Conservation (phyloP, 2,797 vertebrate species). For the Coregonus sp. region DNA sequence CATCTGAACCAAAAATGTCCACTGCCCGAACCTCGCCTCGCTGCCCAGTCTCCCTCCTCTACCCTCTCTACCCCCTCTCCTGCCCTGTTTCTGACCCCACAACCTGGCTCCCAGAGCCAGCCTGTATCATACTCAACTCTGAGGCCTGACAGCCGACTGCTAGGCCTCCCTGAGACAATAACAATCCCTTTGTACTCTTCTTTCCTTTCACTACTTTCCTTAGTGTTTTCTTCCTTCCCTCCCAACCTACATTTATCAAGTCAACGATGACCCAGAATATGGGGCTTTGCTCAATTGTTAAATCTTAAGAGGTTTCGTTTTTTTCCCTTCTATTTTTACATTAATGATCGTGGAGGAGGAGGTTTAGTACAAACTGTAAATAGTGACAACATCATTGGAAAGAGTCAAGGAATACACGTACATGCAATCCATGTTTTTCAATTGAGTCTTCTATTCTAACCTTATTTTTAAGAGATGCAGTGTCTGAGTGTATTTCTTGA, state of each 20-base stretch:
- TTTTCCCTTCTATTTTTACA: slow-evolving; percentile 54
- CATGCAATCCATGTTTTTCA: slow-evolving; percentile 48
- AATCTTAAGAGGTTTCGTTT: slow-evolving; percentile 42
- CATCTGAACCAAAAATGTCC: slow-evolving; percentile 76
- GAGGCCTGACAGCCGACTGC: slow-evolving; percentile 55
- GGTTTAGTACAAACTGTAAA: slow-evolving; percentile 68
- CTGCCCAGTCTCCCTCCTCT: slow-evolving; percentile 10
- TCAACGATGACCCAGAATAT: slow-evolving; percentile 55
- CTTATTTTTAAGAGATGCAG: slow-evolving; percentile 53
- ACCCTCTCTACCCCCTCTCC: slow-evolving; percentile 17
- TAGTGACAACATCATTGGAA: slow-evolving; percentile 58
- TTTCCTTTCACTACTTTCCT: slow-evolving; percentile 27
- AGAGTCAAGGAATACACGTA: slow-evolving; percentile 46
- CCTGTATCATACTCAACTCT: slow-evolving; percentile 58
- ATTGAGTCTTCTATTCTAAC: slow-evolving; percentile 33
- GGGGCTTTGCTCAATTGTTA: slow-evolving; percentile 59
- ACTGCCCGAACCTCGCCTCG: background rate
- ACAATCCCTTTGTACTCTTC: slow-evolving; percentile 62
- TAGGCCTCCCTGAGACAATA: slow-evolving; percentile 68
- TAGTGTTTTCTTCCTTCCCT: slow-evolving; percentile 35
- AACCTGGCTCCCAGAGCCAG: slow-evolving; percentile 50
- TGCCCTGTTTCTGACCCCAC: slow-evolving; percentile 30
- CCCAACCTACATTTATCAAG: slow-evolving; percentile 46
- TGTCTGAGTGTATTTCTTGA: slow-evolving; percentile 55
- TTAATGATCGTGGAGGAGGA: slow-evolving; percentile 55